phyloP scores from a whole-genome alignment of 2,888 invertebrate genomes.

The Pandemis cinnamomeana region DNA sequence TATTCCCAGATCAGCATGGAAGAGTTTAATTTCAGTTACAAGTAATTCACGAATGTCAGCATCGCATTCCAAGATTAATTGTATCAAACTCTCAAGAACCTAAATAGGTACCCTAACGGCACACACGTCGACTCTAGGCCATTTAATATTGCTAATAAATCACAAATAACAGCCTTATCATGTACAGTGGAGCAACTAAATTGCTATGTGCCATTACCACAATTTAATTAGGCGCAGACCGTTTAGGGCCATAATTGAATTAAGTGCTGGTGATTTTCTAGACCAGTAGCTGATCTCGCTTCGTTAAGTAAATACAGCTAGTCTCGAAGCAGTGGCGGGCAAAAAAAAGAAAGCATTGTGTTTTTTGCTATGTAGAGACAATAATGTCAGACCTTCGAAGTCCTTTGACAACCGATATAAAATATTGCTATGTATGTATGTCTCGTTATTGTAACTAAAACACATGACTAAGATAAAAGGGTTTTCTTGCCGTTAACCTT shows the following conservation, averaged over 20 bases:
- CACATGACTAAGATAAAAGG: no score
- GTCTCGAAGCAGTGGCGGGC: neutral
- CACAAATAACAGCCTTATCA: neutral
- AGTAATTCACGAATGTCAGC: neutral
- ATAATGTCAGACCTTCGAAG: no score
- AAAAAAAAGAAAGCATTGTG: neutral
- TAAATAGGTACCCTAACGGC: neutral
- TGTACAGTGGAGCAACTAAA: neutral
- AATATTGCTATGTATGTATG: no score
- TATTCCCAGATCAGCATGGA: no score
- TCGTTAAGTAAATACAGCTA: constrained; percentile 45
- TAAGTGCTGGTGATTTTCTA: constrained; percentile 56
- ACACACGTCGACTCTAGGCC: neutral
- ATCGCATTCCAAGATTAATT: neutral
- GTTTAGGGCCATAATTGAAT: constrained; percentile 50
- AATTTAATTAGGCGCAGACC: constrained; percentile 17
- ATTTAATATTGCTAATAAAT: neutral
- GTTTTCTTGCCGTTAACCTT: no score
- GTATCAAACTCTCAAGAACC: neutral
- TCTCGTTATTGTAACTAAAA: no score
- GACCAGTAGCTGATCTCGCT: constrained; percentile 52
- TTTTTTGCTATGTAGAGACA: neutral
- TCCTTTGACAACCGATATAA: no score
- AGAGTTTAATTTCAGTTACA: neutral
- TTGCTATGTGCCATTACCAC: neutral